Conservation (phyloP, 1,140 invertebrate genomes). For the Andrena cerasifolii region DNA sequence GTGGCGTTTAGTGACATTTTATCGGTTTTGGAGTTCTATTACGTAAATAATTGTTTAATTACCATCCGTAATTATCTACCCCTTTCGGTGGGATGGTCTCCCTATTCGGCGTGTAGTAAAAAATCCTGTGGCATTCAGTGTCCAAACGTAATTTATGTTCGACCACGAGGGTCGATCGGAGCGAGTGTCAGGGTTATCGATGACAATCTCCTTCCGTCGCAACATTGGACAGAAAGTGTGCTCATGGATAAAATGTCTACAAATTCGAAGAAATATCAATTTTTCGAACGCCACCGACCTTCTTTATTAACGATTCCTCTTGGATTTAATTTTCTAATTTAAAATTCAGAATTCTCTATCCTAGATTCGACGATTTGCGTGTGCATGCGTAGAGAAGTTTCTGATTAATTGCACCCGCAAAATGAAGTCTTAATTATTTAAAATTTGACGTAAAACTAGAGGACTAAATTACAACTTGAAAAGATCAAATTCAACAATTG, state of each 20-base stretch:
- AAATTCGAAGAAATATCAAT: neutral
- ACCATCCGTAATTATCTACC: neutral
- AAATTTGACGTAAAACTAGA: no score
- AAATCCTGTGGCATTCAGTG: conserved; percentile 13
- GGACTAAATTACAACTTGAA: no score
- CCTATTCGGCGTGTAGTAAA: neutral
- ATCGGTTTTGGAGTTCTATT: neutral
- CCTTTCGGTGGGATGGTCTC: neutral
- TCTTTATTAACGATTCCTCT: neutral
- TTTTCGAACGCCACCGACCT: neutral
- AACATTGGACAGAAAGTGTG: neutral
- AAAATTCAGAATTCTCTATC: no score
- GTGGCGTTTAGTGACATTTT: neutral
- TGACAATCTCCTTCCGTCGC: neutral
- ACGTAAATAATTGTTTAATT: conserved; percentile 24
- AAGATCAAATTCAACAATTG: no score
- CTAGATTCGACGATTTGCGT: no score
- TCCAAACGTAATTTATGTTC: conserved; percentile 33
- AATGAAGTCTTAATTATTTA: no score
- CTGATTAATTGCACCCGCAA: no score
- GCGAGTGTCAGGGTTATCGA: conserved; percentile 24
- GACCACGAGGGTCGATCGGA: conserved; percentile 13
- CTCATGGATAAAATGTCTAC: neutral
- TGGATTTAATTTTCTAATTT: no score
- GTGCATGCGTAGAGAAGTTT: no score